Evolutionary conservation across 2,888 invertebrate species (phyloP), one percentile per base, ranked within the genome.

Genomic region (Drosophila neutralis): DNA sequence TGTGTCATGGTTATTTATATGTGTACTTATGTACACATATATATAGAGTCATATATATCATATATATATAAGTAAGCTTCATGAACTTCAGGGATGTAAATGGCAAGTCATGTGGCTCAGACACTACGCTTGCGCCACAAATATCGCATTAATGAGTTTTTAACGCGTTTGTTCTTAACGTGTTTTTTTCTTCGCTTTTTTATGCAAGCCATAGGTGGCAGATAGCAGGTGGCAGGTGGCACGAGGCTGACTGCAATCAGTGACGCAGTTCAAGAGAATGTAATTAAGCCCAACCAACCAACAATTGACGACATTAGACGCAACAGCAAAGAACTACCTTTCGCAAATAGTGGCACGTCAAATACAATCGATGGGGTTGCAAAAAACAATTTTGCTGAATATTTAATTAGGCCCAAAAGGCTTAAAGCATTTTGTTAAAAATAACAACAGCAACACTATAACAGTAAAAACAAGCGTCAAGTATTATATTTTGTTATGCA

Each of bases 321-420:
- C n/a, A 52, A 48, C 56, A 52, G 52, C 35, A 33, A 66, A 69
- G 42, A 69, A 57, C 48, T 6, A 64, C 70, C 77, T 77, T 80
- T 81, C 69, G 53, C 77, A 53, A n/a, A 53, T 38, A 40, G 33
- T 31, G 38, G 36, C 53, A 66, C 84, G 60, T 78, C 62, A 76
- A 82, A 56, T 59, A 68, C 71, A 73, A 85, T 87, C 85, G 71
- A 87, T 87, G 66, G 60, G 60, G 56, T 59, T 71, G 70, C 70
- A 56, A 40, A 27, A 13, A 36, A 6, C 7, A n/a, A n/a, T 56
- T 49, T 35, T 40, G 69, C 62, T 69, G 69, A 78, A 84, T 89
- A 86, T 80, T 89, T 72, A 86, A 86, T 86, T 89, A 86, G 88
- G 69, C 68, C 69, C 49, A 66, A 78, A 77, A 56, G 61, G 73